Conservation (phyloP, 2,888 invertebrate genomes). For the Orthonychiurus folsomi region DNA sequence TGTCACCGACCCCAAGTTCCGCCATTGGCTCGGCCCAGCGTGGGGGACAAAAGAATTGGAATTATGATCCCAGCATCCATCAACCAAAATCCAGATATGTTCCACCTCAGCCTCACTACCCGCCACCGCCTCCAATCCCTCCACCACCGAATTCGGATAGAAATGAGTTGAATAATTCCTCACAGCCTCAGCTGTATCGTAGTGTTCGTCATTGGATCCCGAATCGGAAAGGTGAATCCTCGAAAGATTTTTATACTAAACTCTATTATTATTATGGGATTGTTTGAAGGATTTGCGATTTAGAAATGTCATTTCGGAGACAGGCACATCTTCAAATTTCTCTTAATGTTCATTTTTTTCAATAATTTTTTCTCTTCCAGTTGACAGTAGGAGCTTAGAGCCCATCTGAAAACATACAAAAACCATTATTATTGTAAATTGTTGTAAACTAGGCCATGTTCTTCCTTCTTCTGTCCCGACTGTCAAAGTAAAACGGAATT, state of each 20-base stretch:
- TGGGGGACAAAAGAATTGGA: constrained; percentile 40
- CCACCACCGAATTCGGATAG: background rate
- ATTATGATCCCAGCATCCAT: constrained; percentile 65
- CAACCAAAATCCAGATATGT: constrained; percentile 63
- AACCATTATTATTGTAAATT: no score
- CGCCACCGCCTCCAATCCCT: background rate
- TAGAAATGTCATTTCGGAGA: no score
- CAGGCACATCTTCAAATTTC: no score
- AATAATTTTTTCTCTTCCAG: no score
- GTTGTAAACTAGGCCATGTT: no score
- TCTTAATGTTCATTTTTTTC: no score
- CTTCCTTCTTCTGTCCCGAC: no score
- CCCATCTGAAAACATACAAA: no score
- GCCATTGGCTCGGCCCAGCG: constrained; percentile 10
- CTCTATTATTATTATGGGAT: constrained; percentile 38
- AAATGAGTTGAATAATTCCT: background rate
- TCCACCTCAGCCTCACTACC: constrained; percentile 47
- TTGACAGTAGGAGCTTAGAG: no score
- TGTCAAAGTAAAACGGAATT: no score
- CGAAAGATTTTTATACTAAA: constrained; percentile 29
- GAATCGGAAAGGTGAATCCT: constrained; percentile 34
- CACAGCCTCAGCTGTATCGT: background rate
- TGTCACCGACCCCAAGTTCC: constrained; percentile 17
- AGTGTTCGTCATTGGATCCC: constrained; percentile 33
- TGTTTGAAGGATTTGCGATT: constrained; percentile 22